These are phyloP conservation scores for Rallus crepitans DNA, from an alignment of 2,797 vertebrate species.

Conservation along the genomic window DNA sequence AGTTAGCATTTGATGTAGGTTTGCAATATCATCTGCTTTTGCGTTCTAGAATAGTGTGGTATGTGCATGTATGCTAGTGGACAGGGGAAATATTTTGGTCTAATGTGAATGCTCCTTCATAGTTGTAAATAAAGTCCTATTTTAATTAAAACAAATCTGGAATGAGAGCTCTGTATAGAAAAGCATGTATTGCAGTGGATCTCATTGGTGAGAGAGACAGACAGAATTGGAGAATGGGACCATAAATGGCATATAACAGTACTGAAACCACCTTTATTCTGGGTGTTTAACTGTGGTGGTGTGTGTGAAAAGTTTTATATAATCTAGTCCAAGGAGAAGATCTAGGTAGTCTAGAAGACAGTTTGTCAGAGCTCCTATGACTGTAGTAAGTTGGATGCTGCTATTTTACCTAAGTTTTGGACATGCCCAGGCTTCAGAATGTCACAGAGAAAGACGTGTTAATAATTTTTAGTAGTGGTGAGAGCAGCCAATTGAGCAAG, in stretches of 20 bases:
- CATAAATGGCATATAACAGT: background rate
- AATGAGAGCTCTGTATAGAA: background rate
- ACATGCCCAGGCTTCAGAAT: background rate
- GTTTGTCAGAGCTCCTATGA: background rate
- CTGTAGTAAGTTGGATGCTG: background rate
- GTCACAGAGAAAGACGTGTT: background rate
- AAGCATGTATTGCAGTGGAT: background rate
- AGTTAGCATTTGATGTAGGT: background rate
- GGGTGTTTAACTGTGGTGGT: background rate
- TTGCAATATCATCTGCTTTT: background rate
- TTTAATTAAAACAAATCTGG: background rate
- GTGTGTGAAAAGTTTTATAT: background rate
- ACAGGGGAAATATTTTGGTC: background rate
- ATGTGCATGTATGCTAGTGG: background rate
- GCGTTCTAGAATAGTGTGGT: background rate
- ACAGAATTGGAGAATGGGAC: background rate
- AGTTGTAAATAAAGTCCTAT: background rate
- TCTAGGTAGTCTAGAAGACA: background rate
- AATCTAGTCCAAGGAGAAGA: background rate
- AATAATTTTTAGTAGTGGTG: background rate
- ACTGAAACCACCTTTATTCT: background rate
- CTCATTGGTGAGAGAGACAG: background rate
- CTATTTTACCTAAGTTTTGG: background rate
- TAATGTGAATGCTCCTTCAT: background rate
- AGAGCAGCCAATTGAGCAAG: background rate